Percentiles rank a stretch among this genome's conserved stretches.
These are phyloP conservation scores for Triops longicaudatus DNA, from an alignment of 1,140 invertebrate species.

Conservation along the genomic window DNA sequence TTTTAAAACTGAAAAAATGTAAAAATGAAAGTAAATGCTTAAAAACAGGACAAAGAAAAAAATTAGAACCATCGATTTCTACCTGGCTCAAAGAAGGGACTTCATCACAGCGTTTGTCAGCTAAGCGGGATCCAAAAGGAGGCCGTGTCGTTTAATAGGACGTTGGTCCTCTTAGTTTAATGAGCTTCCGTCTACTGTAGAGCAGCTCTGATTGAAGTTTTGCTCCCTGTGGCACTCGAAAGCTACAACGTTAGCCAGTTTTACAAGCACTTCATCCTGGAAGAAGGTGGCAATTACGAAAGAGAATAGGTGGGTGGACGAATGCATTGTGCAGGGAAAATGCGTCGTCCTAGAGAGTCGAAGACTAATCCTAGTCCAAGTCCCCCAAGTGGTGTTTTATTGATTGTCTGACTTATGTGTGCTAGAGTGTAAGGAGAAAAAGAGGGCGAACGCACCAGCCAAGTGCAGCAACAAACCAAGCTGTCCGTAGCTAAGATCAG, in stretches of 20 bases:
- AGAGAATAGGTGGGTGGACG: not conserved
- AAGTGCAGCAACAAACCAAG: not conserved
- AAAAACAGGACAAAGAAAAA: no score
- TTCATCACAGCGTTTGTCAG: no score
- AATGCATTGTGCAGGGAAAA: not conserved
- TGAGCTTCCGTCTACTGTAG: not conserved
- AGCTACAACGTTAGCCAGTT: not conserved
- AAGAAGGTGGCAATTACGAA: not conserved
- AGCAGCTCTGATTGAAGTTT: not conserved
- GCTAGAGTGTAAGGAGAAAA: not conserved
- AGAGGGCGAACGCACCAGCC: not conserved
- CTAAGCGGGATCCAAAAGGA: no score
- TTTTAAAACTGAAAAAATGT: no score
- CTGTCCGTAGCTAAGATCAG: no score
- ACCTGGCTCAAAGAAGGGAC: no score
- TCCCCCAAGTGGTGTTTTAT: slow-evolving; percentile 9
- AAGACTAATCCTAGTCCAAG: not conserved
- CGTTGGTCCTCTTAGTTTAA: no score
- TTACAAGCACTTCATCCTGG: not conserved
- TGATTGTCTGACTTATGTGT: not conserved
- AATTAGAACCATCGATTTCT: no score
- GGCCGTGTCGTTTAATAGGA: no score
- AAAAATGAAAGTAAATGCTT: no score
- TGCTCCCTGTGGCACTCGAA: not conserved
- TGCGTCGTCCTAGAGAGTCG: not conserved